Conservation (phyloP, 1,140 invertebrate genomes). For the Pseudomyrmex dendroicus region DNA sequence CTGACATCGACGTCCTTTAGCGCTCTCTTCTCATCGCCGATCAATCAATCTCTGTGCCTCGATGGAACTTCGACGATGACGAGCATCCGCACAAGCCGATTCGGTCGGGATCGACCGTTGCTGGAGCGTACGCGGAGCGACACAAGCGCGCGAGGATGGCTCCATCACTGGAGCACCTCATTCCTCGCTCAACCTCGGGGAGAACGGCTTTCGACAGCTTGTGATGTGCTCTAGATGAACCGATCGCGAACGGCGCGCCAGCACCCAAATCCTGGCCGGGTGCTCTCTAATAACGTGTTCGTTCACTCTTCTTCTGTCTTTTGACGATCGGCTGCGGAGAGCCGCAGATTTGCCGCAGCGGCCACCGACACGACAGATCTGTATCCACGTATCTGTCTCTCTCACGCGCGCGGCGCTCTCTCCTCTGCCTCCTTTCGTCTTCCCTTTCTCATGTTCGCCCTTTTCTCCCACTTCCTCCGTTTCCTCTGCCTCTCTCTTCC, state of each 20-base stretch:
- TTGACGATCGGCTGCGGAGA: slow-evolving; percentile 56
- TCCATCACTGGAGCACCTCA: slow-evolving; percentile 56
- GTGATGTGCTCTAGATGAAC: not conserved
- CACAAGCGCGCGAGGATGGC: slow-evolving; percentile 30
- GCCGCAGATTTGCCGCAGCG: slow-evolving; percentile 79
- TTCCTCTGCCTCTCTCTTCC: slow-evolving; percentile 16
- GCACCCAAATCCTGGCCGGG: slow-evolving; percentile 58
- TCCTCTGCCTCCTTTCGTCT: slow-evolving; percentile 44
- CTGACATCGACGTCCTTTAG: slow-evolving; percentile 68
- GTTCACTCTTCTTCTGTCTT: not conserved
- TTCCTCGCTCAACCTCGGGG: slow-evolving; percentile 34
- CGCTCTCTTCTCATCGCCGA: slow-evolving; percentile 61
- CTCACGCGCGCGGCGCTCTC: slow-evolving; percentile 49
- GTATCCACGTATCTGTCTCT: slow-evolving; percentile 68
- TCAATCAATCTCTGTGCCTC: slow-evolving; percentile 66
- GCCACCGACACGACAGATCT: slow-evolving; percentile 73
- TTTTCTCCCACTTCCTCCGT: slow-evolving; percentile 39
- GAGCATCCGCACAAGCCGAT: slow-evolving; percentile 20
- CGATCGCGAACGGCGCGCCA: not conserved
- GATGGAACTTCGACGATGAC: slow-evolving; percentile 37
- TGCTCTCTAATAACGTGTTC: slow-evolving; percentile 3
- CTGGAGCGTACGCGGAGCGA: not conserved
- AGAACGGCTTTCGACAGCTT: not conserved
- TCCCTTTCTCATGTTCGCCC: slow-evolving; percentile 46
- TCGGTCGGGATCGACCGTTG: not conserved